phyloP scores from a whole-genome alignment of 2,797 vertebrate genomes.

The Labeo calbasu region DNA sequence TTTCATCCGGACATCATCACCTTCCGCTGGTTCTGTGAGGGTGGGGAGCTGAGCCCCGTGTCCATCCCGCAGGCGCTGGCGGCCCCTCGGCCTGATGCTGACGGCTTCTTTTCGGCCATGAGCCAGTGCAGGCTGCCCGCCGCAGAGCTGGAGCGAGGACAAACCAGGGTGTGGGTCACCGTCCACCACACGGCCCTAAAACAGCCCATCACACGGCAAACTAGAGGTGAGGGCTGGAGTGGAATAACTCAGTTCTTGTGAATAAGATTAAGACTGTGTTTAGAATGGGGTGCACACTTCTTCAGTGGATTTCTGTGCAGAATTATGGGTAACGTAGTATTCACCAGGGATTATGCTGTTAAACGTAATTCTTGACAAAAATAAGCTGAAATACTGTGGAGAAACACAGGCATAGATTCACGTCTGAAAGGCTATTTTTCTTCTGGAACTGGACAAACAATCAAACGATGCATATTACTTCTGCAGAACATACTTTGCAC shows the following conservation, averaged over 20 bases:
- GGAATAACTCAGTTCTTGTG: neutral
- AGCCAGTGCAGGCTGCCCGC: conserved; percentile 80
- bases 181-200: conserved; percentile 80
- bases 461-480: neutral
- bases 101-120: conserved; percentile 79
- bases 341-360: neutral
- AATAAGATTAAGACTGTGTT: neutral
- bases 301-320: neutral
- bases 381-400: neutral
- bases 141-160: conserved; percentile 74
- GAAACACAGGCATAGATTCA: neutral
- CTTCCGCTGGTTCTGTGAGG: conserved; percentile 85
- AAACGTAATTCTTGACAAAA: neutral
- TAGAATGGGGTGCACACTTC: neutral
- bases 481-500: neutral
- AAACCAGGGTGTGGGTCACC: conserved; percentile 80
- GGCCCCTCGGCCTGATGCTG: conserved; percentile 75
- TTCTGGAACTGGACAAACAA: neutral
- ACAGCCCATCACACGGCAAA: conserved; percentile 76
- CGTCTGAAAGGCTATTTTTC: neutral
- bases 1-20: conserved; percentile 83
- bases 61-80: conserved; percentile 74
- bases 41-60: conserved; percentile 79
- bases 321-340: neutral
- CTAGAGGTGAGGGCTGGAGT: conserved; percentile 69